These are phyloP conservation scores for Caenorhabditis auriculariae DNA, from an alignment of 2,888 invertebrate genomes.

Conservation along the genomic window DNA sequence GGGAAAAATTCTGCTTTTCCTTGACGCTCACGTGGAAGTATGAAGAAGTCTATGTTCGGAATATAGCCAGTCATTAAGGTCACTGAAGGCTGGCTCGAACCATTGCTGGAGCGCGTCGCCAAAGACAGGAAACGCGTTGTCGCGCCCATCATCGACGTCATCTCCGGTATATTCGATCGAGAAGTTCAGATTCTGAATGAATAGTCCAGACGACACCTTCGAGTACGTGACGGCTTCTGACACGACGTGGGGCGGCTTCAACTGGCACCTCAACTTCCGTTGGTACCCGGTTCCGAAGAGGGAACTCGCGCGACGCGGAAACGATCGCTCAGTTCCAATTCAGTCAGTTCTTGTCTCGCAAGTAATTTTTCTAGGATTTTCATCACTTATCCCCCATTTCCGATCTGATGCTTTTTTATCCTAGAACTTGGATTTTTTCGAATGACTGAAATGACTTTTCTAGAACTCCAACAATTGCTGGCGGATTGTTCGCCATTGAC, in stretches of 20 bases:
- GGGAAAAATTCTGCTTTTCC: slow-evolving; percentile 90
- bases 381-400: background rate
- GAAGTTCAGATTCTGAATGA: no score
- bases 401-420: slow-evolving; percentile 8
- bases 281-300: slow-evolving; percentile 90
- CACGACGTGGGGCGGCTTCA: slow-evolving; percentile 99
- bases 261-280: slow-evolving; percentile 98
- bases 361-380: background rate
- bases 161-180: slow-evolving; percentile 68
- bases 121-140: slow-evolving; percentile 72
- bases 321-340: slow-evolving; percentile 71
- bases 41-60: background rate
- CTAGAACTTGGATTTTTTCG: slow-evolving; percentile 1
- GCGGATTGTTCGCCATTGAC: slow-evolving; percentile 88
- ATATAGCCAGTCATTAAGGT: slow-evolving; percentile 72
- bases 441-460: slow-evolving; percentile 21
- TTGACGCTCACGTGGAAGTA: slow-evolving; percentile 82
- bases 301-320: slow-evolving; percentile 88
- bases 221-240: slow-evolving; percentile 98
- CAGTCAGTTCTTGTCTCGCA: slow-evolving; percentile 11
- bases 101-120: slow-evolving; percentile 85
- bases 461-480: slow-evolving; percentile 94
- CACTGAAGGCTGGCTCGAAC: slow-evolving; percentile 95
- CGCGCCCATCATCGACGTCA: slow-evolving; percentile 50
- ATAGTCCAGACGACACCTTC: slow-evolving; percentile 95